phyloP scores from a whole-genome alignment of 37 sponge, comb jelly and placozoan genomes.

The Cladorhizidae sp. region DNA sequence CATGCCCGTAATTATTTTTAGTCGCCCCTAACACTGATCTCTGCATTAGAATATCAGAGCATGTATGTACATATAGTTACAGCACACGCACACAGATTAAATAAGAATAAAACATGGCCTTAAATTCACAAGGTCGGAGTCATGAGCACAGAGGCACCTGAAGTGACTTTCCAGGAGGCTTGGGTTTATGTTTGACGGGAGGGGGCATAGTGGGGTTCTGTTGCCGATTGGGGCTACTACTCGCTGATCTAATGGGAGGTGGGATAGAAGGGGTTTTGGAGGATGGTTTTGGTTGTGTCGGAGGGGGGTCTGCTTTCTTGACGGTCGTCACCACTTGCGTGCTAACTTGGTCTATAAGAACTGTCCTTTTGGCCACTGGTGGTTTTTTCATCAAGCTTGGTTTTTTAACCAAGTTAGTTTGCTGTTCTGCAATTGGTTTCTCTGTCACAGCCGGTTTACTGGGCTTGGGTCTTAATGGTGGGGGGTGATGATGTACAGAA shows the following conservation, averaged over 20 bases:
- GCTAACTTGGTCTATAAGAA: background rate
- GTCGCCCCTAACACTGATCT: no score
- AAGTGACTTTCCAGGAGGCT: background rate
- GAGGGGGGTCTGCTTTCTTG: background rate
- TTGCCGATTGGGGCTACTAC: background rate
- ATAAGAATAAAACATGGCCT: no score
- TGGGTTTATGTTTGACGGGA: background rate
- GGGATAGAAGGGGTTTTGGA: background rate
- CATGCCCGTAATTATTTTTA: no score
- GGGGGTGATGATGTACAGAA: no score
- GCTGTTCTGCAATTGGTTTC: background rate
- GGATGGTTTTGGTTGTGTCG: conserved; percentile 2
- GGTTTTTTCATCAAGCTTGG: background rate
- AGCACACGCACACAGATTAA: no score
- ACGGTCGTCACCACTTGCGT: background rate
- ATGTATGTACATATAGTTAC: no score
- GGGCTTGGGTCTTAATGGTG: no score
- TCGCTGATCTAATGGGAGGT: no score
- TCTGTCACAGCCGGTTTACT: background rate
- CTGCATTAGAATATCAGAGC: no score
- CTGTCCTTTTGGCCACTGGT: background rate
- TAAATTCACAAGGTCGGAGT: no score
- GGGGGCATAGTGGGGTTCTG: background rate
- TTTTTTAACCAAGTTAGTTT: no score
- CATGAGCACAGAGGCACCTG: no score